Evolutionary conservation across 1,140 invertebrate species (phyloP), one percentile per base, ranked within the genome.

Genomic region (Atta cephalotes): DNA sequence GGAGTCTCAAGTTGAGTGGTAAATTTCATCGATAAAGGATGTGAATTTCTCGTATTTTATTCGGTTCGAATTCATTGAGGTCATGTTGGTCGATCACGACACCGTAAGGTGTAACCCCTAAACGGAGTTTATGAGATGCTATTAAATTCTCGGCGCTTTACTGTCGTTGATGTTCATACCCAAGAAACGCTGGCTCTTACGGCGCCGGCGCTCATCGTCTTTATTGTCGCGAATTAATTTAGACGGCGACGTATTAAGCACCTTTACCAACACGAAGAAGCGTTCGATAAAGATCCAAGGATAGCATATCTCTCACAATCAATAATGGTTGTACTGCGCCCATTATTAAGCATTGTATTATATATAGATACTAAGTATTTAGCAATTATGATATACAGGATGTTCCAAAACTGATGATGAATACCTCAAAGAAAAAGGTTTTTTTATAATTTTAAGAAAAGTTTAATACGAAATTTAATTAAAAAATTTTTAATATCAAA

Each of bases 181-280:
- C 21, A 60, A 70, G 70, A 72, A 85, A 78, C 63, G 82, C 18
- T 12, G 28, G 56, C 51, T 77, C 72, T 85, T 78, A 56, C 51
- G 63, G 71, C 85, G 39, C 53, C 49, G 65, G 6, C 63, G 58
- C 70, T 87, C 78, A 87, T 89, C 88, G 58, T 88, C 70, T 82
- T 84, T 84, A 89, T 77, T 80, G 79, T 58, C 56, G 78, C 68
- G 80, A 89, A 90, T 90, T 90, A 90, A 90, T 90, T 90, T 89
- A 87, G 80, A 90, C 76, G 72, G 71, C 62, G 39, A 71, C 63
- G 80, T 87, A 74, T 58, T 35, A 84, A 79, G 78, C 14, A 65
- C 39, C 49, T 14, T 72, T 85, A 28, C 35, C 35, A 51, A 18
- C 74, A 56, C 56, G 18, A 7, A 25, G 28, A 66, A 68, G 45